A percentile compares a stretch with the other conserved stretches of the same genome.
Evolutionary conservation across 2,113 vertebrate species (phyloP).

Genomic region (Oreocharis arfaki): DNA sequence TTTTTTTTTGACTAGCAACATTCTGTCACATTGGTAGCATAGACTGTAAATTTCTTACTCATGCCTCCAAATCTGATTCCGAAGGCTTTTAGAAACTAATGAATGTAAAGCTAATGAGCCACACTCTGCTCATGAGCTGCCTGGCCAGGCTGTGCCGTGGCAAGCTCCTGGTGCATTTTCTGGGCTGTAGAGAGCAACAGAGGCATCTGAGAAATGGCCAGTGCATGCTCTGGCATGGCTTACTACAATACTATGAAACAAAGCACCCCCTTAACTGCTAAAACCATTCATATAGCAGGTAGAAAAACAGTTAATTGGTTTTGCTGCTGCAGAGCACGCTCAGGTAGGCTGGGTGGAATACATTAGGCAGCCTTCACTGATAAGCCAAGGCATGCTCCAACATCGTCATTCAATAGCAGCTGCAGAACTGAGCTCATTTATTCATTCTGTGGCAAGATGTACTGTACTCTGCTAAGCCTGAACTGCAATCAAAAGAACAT

Average conservation of each 20-base stretch:
- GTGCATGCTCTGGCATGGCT: background rate
- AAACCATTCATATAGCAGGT: background rate
- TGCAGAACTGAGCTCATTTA: conserved; percentile 44
- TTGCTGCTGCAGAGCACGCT: background rate
- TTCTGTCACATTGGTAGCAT: background rate
- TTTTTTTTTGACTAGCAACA: background rate
- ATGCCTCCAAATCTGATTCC: conserved; percentile 16
- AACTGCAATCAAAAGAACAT: conserved; percentile 48
- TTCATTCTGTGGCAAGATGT: conserved; percentile 41
- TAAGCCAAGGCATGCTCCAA: conserved; percentile 41
- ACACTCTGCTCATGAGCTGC: background rate
- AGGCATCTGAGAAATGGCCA: background rate
- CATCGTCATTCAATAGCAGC: conserved; percentile 38
- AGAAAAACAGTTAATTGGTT: background rate
- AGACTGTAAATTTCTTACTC: background rate
- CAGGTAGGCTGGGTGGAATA: conserved; percentile 42
- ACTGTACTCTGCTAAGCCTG: conserved; percentile 28
- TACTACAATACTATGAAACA: background rate
- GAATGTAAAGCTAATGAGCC: conserved; percentile 38
- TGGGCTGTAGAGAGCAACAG: background rate
- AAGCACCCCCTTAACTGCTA: background rate
- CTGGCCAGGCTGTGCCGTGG: background rate
- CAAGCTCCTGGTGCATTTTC: background rate
- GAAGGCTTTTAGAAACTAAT: conserved; percentile 27
- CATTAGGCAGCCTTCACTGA: conserved; percentile 26